These are phyloP conservation scores for Nasonia longicornis DNA, from an alignment of 1,140 invertebrate genomes.

Conservation along the genomic window DNA sequence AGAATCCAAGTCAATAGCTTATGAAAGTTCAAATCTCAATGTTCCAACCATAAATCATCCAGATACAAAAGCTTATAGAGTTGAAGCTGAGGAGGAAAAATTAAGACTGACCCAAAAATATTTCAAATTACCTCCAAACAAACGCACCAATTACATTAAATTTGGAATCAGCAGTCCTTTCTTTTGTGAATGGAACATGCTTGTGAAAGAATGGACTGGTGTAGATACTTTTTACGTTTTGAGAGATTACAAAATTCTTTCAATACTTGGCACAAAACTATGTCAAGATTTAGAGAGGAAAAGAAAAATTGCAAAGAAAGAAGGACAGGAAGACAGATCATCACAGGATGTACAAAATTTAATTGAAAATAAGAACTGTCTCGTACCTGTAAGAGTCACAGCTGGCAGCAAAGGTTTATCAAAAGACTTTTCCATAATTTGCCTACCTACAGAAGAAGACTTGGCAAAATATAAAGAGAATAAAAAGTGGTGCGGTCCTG, in stretches of 20 bases:
- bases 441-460: constrained; percentile 74
- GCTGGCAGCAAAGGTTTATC: constrained; percentile 67
- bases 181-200: constrained; percentile 76
- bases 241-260: constrained; percentile 69
- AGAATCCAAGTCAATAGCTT: constrained; percentile 77
- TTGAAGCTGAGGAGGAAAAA: constrained; percentile 58
- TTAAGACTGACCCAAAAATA: constrained; percentile 70
- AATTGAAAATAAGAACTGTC: constrained; percentile 59
- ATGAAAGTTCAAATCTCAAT: constrained; percentile 75
- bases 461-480: constrained; percentile 59
- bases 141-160: constrained; percentile 85
- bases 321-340: constrained; percentile 17
- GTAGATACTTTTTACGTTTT: constrained; percentile 69
- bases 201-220: constrained; percentile 78
- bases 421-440: constrained; percentile 74
- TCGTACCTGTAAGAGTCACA: constrained; percentile 71
- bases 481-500: constrained; percentile 66
- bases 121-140: constrained; percentile 84
- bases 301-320: not conserved
- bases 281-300: constrained; percentile 38
- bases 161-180: constrained; percentile 83
- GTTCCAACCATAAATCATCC: constrained; percentile 72
- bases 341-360: constrained; percentile 30
- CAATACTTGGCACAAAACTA: constrained; percentile 61
- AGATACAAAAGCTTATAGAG: constrained; percentile 75